phyloP scores from a whole-genome alignment of 2,888 invertebrate species.

The Ernsta delagoae region DNA sequence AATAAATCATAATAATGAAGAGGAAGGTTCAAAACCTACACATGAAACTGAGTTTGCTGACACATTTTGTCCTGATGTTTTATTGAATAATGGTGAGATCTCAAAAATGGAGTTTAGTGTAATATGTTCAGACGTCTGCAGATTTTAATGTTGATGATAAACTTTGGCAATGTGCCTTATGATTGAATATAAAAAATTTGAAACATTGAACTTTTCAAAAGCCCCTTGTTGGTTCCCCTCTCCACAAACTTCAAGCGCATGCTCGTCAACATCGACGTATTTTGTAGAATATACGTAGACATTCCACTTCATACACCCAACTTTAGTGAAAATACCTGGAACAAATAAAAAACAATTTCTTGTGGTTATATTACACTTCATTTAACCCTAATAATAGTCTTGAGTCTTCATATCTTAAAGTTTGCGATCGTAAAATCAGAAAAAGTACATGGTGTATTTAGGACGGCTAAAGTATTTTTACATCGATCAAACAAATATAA shows the following conservation, averaged over 20 bases:
- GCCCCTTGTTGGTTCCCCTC: too few relatives aligned
- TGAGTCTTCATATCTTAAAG: slow-evolving; percentile 10
- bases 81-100: background rate
- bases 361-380: background rate
- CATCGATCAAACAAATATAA: slow-evolving; percentile 54
- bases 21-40: background rate
- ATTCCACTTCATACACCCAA: background rate
- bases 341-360: background rate
- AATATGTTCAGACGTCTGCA: too few relatives aligned
- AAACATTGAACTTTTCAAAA: too few relatives aligned
- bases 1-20: too few relatives aligned
- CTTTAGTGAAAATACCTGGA: background rate
- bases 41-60: background rate
- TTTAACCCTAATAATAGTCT: slow-evolving; percentile 6
- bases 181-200: too few relatives aligned
- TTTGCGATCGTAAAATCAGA: slow-evolving; percentile 35
- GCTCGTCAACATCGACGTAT: too few relatives aligned
- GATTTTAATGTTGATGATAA: too few relatives aligned
- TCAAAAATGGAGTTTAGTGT: too few relatives aligned
- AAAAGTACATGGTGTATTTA: slow-evolving; percentile 26
- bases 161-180: too few relatives aligned
- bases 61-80: background rate
- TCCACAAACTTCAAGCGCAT: too few relatives aligned
- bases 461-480: slow-evolving; percentile 49
- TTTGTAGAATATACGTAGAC: too few relatives aligned